Percentiles rank a stretch among this genome's conserved stretches.
Evolutionary conservation across 2,888 invertebrate genomes (phyloP).

Genomic region (Cyclophora albipunctata): DNA sequence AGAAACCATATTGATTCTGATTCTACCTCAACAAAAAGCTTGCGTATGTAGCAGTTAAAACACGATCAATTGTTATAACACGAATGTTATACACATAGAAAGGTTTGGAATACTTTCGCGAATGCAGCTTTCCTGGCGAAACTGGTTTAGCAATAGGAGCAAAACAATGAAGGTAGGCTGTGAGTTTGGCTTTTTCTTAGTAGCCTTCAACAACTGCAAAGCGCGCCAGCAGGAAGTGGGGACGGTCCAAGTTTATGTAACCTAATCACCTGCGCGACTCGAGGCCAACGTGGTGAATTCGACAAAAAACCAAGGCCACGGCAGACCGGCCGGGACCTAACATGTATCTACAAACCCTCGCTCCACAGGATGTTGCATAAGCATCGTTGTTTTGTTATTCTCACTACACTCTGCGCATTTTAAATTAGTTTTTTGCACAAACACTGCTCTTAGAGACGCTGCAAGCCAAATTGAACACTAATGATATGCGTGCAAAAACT

Average conservation of each 20-base stretch:
- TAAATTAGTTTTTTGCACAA: slow-evolving; percentile 65
- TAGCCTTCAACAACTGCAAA: slow-evolving; percentile 68
- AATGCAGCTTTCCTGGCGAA: slow-evolving; percentile 39
- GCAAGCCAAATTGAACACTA: slow-evolving; percentile 44
- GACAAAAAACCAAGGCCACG: slow-evolving; percentile 67
- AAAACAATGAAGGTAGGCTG: slow-evolving; percentile 55
- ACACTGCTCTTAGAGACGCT: slow-evolving; percentile 18
- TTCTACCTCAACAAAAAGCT: neutral
- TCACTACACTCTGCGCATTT: slow-evolving; percentile 55
- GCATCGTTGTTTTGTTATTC: slow-evolving; percentile 70
- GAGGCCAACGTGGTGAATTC: slow-evolving; percentile 54
- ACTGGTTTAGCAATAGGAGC: slow-evolving; percentile 50
- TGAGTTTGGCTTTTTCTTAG: slow-evolving; percentile 66
- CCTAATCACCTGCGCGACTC: slow-evolving; percentile 71
- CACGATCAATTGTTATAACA: neutral
- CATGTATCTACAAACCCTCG: slow-evolving; percentile 43
- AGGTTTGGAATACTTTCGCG: slow-evolving; percentile 18
- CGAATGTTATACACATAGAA: too few relatives aligned
- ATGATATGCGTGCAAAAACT: slow-evolving; percentile 30
- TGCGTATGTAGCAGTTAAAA: neutral
- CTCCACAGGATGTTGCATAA: slow-evolving; percentile 74
- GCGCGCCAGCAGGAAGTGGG: slow-evolving; percentile 71
- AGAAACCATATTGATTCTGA: neutral
- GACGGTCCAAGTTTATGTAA: slow-evolving; percentile 72
- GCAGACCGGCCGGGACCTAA: slow-evolving; percentile 52